Conservation (phyloP, 2,113 vertebrate genomes). For the Pavo muticus region DNA sequence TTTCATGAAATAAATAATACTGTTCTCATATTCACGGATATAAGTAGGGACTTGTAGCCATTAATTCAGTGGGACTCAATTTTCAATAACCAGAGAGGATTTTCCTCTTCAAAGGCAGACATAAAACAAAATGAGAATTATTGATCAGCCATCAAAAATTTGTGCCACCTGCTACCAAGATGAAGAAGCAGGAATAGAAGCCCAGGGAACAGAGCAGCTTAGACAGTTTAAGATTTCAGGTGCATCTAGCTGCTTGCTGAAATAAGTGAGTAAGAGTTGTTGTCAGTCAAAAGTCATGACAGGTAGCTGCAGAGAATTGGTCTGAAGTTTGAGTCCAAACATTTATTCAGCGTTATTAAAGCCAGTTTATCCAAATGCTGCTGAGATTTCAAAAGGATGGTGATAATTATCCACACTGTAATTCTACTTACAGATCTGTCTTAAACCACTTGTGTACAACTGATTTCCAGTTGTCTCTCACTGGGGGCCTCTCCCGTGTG, state of each 20-base stretch:
- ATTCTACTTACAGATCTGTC: neutral
- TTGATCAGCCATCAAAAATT: neutral
- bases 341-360: neutral
- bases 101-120: neutral
- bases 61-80: neutral
- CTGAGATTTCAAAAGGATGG: neutral
- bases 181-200: neutral
- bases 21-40: neutral
- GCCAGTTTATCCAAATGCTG: neutral
- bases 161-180: neutral
- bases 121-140: neutral
- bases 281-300: neutral
- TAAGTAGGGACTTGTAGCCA: neutral
- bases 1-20: neutral
- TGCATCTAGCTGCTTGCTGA: neutral
- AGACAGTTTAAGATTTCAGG: neutral
- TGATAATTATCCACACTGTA: neutral
- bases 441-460: neutral
- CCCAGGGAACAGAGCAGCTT: neutral
- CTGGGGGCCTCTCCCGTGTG: accelerated
- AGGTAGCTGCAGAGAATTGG: neutral
- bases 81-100: neutral
- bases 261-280: neutral
- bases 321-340: neutral
- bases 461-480: neutral